These are phyloP conservation scores for Smutsia temminckii DNA, from an alignment of 2,797 vertebrate species.

Conservation along the genomic window DNA sequence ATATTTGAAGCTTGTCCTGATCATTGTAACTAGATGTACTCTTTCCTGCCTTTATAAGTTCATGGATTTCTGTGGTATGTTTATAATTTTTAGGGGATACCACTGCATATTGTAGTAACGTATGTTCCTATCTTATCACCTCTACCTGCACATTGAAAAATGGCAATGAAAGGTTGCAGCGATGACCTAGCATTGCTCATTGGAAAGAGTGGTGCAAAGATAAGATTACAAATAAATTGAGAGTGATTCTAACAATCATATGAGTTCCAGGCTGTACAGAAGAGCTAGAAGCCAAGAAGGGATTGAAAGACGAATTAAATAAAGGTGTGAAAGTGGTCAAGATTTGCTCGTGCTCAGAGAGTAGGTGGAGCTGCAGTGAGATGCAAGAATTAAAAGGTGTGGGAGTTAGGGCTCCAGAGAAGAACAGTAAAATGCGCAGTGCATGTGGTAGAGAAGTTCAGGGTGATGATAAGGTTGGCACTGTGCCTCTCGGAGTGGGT, in stretches of 20 bases:
- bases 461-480: neutral
- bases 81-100: neutral
- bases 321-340: neutral
- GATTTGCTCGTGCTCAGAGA: neutral
- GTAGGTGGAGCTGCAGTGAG: neutral
- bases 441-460: neutral
- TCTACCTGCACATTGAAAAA: neutral
- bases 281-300: neutral
- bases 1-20: neutral
- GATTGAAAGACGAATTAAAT: neutral
- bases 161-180: neutral
- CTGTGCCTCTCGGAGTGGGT: neutral
- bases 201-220: neutral
- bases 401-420: neutral
- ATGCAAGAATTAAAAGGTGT: neutral
- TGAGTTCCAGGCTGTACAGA: neutral
- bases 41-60: neutral
- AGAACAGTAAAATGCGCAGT: neutral
- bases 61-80: neutral
- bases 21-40: neutral
- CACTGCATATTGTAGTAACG: neutral
- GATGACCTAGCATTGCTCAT: neutral
- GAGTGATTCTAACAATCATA: neutral
- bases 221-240: neutral
- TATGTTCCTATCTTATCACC: neutral